phyloP scores from a whole-genome alignment of 2,888 invertebrate genomes.

The Drosophila buzzatii region DNA sequence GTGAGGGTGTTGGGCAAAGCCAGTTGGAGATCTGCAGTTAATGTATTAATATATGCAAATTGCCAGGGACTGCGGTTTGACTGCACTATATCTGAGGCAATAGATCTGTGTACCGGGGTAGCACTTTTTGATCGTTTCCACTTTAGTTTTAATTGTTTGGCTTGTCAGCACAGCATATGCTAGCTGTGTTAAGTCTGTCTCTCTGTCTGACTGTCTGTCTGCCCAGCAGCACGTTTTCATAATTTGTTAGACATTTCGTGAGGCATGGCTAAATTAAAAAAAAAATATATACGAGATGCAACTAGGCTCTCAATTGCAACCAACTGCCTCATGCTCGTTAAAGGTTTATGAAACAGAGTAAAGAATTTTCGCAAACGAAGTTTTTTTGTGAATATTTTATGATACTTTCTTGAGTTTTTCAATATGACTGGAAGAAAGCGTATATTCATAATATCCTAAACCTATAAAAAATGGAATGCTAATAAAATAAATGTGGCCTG shows the following conservation, averaged over 20 bases:
- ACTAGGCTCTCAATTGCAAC: too few relatives aligned
- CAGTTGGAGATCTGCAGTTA: conserved; percentile 48
- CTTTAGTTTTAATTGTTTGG: conserved; percentile 83
- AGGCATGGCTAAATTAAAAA: conserved; percentile 12
- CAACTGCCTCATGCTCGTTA: background rate
- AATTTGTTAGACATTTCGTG: conserved; percentile 59
- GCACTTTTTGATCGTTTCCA: conserved; percentile 83
- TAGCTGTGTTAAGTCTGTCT: background rate
- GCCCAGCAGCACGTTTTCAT: conserved; percentile 43
- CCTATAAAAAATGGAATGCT: too few relatives aligned
- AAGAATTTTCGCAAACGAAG: background rate
- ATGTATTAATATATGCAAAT: conserved; percentile 83
- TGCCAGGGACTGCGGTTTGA: conserved; percentile 61
- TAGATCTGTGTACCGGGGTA: conserved; percentile 65
- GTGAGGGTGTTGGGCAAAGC: conserved; percentile 46
- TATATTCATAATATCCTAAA: too few relatives aligned
- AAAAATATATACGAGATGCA: background rate
- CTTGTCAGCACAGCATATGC: conserved; percentile 74
- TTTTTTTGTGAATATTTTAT: background rate
- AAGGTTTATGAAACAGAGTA: background rate
- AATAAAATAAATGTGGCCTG: too few relatives aligned
- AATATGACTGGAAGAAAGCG: too few relatives aligned
- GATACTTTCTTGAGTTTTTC: too few relatives aligned
- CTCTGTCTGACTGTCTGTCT: conserved; percentile 4
- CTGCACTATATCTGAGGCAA: conserved; percentile 50